Conservation (phyloP, 2,888 invertebrate genomes). For the Torymus aiolomorphi region DNA sequence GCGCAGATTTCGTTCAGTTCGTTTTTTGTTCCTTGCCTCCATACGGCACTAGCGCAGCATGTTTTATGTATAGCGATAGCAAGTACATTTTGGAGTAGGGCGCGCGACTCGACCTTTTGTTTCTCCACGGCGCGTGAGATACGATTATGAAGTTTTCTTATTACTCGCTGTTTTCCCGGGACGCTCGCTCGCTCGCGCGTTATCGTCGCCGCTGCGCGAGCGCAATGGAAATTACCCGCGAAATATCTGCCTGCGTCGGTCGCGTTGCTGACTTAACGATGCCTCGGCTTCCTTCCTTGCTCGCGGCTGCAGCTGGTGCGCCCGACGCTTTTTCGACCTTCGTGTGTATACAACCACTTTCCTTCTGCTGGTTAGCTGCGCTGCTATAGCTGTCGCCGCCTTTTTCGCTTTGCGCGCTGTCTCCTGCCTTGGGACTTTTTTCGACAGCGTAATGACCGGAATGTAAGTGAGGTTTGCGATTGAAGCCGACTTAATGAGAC, state of each 20-base stretch:
- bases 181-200: slow-evolving; percentile 16
- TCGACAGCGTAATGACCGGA: neutral
- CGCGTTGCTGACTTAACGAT: slow-evolving; percentile 24
- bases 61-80: slow-evolving; percentile 45
- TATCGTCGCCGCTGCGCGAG: slow-evolving; percentile 24
- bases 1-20: neutral
- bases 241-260: slow-evolving; percentile 24
- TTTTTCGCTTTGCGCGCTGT: no score
- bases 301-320: neutral
- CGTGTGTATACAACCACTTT: neutral
- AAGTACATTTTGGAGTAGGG: neutral
- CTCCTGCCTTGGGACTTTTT: neutral
- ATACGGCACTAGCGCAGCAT: slow-evolving; percentile 3
- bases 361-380: no score
- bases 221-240: slow-evolving; percentile 38
- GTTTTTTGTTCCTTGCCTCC: slow-evolving; percentile 15
- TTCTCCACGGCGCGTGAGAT: slow-evolving; percentile 30
- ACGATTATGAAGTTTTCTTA: slow-evolving; percentile 52
- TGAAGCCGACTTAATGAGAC: no score
- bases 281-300: neutral
- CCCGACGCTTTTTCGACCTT: slow-evolving; percentile 8
- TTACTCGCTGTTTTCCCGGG: slow-evolving; percentile 39
- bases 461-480: no score
- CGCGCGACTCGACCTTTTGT: slow-evolving; percentile 26
- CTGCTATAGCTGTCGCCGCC: no score